phyloP scores from a whole-genome alignment of 2,113 vertebrate species.

The Globicephala melas region DNA sequence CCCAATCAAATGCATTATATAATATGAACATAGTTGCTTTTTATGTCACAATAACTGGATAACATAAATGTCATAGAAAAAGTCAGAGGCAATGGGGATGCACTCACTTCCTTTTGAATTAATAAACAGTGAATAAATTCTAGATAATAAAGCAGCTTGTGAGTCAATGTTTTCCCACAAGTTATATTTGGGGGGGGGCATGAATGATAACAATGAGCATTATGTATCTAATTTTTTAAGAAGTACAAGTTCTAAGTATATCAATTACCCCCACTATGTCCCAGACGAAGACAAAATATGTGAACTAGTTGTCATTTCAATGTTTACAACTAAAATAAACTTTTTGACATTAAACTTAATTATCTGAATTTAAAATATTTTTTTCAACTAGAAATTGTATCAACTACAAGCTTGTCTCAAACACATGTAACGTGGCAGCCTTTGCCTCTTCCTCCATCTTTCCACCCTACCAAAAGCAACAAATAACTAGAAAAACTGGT shows the following conservation, averaged over 20 bases:
- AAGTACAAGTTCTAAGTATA: not conserved
- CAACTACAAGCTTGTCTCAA: not conserved
- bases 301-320: not conserved
- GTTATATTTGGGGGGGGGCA: not conserved
- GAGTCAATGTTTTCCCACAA: not conserved
- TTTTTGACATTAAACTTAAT: not conserved
- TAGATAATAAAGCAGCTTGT: not conserved
- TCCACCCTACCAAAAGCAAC: not conserved
- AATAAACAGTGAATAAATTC: not conserved
- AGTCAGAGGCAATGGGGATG: not conserved
- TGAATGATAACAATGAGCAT: not conserved
- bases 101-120: not conserved
- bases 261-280: not conserved
- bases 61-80: not conserved
- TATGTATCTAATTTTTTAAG: not conserved
- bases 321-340: not conserved
- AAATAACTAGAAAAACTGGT: not conserved
- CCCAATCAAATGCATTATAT: not conserved
- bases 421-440: not conserved
- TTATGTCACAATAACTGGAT: not conserved
- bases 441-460: not conserved
- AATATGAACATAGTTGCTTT: not conserved
- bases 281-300: not conserved
- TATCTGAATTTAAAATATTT: not conserved
- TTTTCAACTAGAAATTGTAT: not conserved